These are phyloP conservation scores for Furcula furcula DNA, from an alignment of 2,888 invertebrate genomes.

Conservation along the genomic window DNA sequence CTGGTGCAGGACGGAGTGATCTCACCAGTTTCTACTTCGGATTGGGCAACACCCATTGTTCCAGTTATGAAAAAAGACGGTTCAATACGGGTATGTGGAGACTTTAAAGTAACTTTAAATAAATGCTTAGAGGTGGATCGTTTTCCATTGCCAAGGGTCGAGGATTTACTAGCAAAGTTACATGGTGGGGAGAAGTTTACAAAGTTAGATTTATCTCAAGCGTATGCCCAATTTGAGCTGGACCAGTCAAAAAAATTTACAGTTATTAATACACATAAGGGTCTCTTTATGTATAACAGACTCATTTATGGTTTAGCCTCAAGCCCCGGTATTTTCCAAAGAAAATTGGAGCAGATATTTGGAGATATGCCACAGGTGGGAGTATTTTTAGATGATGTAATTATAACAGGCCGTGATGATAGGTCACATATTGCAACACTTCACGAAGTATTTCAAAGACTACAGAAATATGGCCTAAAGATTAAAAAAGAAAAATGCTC, in stretches of 20 bases:
- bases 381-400: conserved; percentile 5
- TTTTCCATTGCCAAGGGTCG: conserved; percentile 19
- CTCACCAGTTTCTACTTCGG: conserved; percentile 6
- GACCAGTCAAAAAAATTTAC: conserved; percentile 14
- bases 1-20: conserved; percentile 1
- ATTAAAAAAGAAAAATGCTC: conserved; percentile 13
- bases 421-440: conserved; percentile 4
- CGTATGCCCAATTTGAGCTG: conserved; percentile 16
- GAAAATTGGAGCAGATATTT: conserved; percentile 5
- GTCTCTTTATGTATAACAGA: conserved; percentile 10
- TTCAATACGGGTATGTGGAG: conserved; percentile 9
- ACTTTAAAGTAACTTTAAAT: conserved; percentile 14
- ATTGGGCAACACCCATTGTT: conserved; percentile 10
- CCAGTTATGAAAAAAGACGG: conserved; percentile 9
- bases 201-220: conserved; percentile 18
- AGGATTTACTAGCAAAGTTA: conserved; percentile 15
- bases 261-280: conserved; percentile 18
- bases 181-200: conserved; percentile 12
- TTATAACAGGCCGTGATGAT: neutral
- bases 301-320: conserved; percentile 14
- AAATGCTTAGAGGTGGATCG: conserved; percentile 16
- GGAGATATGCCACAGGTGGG: conserved; percentile 3
- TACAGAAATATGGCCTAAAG: conserved; percentile 4
- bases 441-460: conserved; percentile 5
- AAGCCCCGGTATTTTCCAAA: conserved; percentile 12